Conservation (phyloP, 2,888 invertebrate genomes). For the Apamea epomidion region DNA sequence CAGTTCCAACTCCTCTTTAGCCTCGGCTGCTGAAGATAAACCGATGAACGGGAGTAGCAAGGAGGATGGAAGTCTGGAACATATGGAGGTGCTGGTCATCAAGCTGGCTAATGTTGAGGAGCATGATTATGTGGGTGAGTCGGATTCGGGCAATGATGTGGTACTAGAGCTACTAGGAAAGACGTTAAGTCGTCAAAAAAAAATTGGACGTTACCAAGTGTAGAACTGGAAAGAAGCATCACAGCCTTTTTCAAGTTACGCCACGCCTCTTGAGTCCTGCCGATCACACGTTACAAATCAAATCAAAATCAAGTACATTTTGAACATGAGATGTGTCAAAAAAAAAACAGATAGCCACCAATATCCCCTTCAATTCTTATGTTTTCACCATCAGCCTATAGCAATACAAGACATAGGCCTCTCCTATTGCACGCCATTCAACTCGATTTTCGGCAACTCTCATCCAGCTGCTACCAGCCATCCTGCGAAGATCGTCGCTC, state of each 20-base stretch:
- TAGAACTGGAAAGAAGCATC: not conserved
- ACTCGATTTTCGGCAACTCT: too few species aligned
- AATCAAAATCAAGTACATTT: too few species aligned
- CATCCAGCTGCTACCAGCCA: too few species aligned
- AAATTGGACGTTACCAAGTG: not conserved
- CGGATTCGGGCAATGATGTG: not conserved
- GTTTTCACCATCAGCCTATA: too few species aligned
- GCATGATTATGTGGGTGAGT: slow-evolving; percentile 84
- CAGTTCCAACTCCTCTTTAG: slow-evolving; percentile 75
- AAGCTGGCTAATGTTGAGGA: slow-evolving; percentile 84
- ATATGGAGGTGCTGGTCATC: slow-evolving; percentile 84
- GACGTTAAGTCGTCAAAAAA: not conserved
- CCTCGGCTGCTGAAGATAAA: slow-evolving; percentile 73
- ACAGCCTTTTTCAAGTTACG: not conserved
- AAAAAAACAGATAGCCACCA: too few species aligned
- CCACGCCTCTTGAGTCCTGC: too few species aligned
- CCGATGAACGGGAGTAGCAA: slow-evolving; percentile 71
- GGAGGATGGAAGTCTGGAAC: slow-evolving; percentile 73
- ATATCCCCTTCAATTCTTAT: too few species aligned
- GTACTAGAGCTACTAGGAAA: not conserved
- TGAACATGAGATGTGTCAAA: too few species aligned
- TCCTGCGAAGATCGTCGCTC: too few species aligned
- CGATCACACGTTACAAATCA: too few species aligned
- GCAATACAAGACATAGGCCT: too few species aligned
- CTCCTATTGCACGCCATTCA: too few species aligned